Percentiles rank a stretch among this genome's conserved stretches.
Evolutionary conservation across 2,113 vertebrate species (phyloP).

Genomic region (Merops nubicus): DNA sequence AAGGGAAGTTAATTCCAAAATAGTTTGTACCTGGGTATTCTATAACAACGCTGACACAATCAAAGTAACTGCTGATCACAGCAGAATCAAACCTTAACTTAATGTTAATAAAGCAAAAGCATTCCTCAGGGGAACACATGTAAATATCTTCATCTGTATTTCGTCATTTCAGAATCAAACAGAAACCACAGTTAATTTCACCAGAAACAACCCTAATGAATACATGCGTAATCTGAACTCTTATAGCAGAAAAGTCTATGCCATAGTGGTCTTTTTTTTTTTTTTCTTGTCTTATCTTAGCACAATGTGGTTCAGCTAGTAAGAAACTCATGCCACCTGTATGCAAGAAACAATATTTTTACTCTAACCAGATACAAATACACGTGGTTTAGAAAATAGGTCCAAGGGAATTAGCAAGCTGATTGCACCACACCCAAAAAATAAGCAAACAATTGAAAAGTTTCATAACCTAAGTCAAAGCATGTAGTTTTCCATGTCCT

Average conservation of each 20-base stretch:
- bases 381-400: background rate
- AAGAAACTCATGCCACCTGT: background rate
- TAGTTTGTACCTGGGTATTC: background rate
- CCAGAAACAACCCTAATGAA: no score
- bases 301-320: background rate
- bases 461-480: background rate
- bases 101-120: background rate
- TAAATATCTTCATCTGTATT: background rate
- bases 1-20: background rate
- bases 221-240: no score
- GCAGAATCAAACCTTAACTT: background rate
- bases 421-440: background rate
- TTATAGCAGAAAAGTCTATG: background rate
- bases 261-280: background rate
- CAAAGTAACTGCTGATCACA: background rate
- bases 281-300: background rate
- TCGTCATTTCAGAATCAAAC: background rate
- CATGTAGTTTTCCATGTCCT: background rate
- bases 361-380: background rate
- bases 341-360: background rate
- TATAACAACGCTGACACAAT: background rate
- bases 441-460: background rate
- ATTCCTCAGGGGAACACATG: background rate
- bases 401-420: background rate
- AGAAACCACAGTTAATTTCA: background rate